phyloP scores from a whole-genome alignment of 2,888 invertebrate species.

The Amaurobius ferox region DNA sequence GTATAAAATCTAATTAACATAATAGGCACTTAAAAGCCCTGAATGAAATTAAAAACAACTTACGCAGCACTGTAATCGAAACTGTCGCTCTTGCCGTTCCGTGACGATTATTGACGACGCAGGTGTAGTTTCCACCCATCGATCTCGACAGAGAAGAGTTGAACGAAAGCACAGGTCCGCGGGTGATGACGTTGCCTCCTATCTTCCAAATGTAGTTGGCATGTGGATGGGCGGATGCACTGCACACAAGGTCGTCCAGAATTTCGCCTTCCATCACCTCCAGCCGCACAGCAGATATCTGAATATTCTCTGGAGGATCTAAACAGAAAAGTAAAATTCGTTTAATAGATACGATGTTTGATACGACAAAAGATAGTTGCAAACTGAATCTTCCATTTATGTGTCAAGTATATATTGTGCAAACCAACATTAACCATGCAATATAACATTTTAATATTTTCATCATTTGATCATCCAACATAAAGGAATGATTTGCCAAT shows the following conservation, averaged over 20 bases:
- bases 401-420: no score
- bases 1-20: no score
- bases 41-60: slow-evolving; percentile 78
- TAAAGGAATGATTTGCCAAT: no score
- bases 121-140: slow-evolving; percentile 87
- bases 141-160: slow-evolving; percentile 84
- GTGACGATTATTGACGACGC: slow-evolving; percentile 84
- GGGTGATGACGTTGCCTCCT: slow-evolving; percentile 80
- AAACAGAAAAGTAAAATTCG: not conserved
- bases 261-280: slow-evolving; percentile 77
- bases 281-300: slow-evolving; percentile 81
- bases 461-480: no score
- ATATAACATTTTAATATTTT: no score
- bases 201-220: slow-evolving; percentile 86
- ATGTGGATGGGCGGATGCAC: slow-evolving; percentile 78
- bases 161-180: slow-evolving; percentile 81
- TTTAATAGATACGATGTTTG: no score
- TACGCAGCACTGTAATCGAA: slow-evolving; percentile 89
- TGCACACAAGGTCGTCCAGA: slow-evolving; percentile 74
- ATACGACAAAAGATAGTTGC: no score
- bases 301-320: slow-evolving; percentile 92
- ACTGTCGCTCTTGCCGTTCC: slow-evolving; percentile 85
- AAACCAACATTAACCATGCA: no score
- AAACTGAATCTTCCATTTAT: no score
- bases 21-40: no score